Evolutionary conservation across 2,888 invertebrate genomes (phyloP).

Genomic region (Eupsilia transversa): DNA sequence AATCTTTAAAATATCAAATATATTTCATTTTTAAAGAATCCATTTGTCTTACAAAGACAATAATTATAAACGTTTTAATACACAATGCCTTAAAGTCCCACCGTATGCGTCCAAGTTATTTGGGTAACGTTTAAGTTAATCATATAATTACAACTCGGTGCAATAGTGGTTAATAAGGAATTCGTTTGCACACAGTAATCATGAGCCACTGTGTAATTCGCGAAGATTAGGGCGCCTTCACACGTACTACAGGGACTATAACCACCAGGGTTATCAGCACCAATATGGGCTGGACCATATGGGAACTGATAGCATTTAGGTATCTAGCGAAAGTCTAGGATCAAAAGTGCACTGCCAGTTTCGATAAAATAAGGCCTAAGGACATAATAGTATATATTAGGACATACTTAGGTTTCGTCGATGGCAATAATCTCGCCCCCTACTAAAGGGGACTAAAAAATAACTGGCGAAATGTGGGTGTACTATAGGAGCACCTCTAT

Average conservation of each 20-base stretch:
- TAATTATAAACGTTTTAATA: slow-evolving; percentile 23
- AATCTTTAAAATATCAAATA: slow-evolving; percentile 12
- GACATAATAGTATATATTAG: no score
- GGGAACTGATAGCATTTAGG: neutral
- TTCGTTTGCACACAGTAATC: slow-evolving; percentile 56
- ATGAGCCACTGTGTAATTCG: slow-evolving; percentile 35
- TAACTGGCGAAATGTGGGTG: no score
- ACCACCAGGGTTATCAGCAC: no score
- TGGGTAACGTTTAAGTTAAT: slow-evolving; percentile 51
- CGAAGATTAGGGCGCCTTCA: slow-evolving; percentile 35
- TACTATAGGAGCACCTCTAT: no score
- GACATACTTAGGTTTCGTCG: no score
- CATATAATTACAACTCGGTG: slow-evolving; percentile 44
- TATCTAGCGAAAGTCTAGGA: neutral
- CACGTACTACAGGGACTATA: slow-evolving; percentile 7
- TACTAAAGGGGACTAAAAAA: no score
- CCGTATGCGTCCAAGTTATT: slow-evolving; percentile 31
- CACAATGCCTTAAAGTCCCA: slow-evolving; percentile 27
- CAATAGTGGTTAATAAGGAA: slow-evolving; percentile 63
- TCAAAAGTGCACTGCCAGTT: neutral
- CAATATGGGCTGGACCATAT: no score
- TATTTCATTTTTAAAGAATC: slow-evolving; percentile 13
- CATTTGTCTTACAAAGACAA: slow-evolving; percentile 39
- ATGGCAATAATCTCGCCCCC: no score
- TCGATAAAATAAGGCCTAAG: neutral